These are phyloP conservation scores for Hycleus cichorii DNA, from an alignment of 1,140 invertebrate species.

Conservation along the genomic window DNA sequence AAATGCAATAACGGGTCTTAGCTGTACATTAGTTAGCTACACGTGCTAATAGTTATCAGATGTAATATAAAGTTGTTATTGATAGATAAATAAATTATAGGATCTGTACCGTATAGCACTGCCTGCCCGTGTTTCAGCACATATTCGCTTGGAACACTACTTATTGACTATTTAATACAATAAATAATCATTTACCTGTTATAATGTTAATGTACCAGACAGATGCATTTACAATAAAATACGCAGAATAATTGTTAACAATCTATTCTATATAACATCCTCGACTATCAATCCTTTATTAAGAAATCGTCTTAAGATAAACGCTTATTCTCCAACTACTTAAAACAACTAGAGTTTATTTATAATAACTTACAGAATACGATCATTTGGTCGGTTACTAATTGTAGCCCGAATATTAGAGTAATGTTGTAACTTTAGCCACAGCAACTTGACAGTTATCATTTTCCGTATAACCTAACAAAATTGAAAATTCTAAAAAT, in stretches of 20 bases:
- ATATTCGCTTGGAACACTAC: constrained; percentile 40
- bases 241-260: constrained; percentile 28
- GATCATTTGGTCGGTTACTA: background rate
- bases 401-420: no score
- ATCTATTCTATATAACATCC: background rate
- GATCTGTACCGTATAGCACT: constrained; percentile 41
- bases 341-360: background rate
- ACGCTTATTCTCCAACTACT: background rate
- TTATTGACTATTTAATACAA: constrained; percentile 41
- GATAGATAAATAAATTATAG: constrained; percentile 13
- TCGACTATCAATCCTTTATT: background rate
- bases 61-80: constrained; percentile 20
- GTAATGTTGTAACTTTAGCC: background rate
- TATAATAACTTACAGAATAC: background rate
- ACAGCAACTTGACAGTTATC: constrained; percentile 4
- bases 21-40: constrained; percentile 16
- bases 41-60: constrained; percentile 29
- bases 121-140: constrained; percentile 41
- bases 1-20: constrained; percentile 15
- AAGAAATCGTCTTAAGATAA: background rate
- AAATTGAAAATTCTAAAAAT: constrained; percentile 9
- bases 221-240: constrained; percentile 39
- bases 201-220: constrained; percentile 38
- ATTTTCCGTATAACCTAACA: background rate
- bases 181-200: constrained; percentile 41